Evolutionary conservation across 2,888 invertebrate genomes (phyloP).

Genomic region (Meteorus cinctellus): DNA sequence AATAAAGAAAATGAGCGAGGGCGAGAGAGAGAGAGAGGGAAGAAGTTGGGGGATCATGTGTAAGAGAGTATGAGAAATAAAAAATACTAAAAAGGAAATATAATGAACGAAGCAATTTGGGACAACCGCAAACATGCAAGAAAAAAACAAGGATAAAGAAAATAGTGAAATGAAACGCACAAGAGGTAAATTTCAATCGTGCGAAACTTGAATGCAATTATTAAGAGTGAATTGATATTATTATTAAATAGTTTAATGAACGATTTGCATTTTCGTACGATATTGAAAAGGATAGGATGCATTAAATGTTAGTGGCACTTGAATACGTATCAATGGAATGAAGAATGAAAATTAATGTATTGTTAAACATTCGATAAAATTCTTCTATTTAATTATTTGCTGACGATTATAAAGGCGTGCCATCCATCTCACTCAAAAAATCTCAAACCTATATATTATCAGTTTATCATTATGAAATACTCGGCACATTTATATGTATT

Average conservation of each 20-base stretch:
- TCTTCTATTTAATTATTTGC: too few relatives aligned
- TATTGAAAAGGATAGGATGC: too few relatives aligned
- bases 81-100: background rate
- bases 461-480: background rate
- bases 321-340: background rate
- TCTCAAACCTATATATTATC: background rate
- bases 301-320: background rate
- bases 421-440: background rate
- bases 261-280: background rate
- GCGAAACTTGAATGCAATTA: constrained; percentile 1
- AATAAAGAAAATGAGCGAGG: background rate
- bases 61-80: background rate
- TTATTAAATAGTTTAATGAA: background rate
- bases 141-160: background rate
- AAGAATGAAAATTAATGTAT: background rate
- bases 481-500: background rate
- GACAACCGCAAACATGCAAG: background rate
- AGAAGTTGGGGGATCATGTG: background rate
- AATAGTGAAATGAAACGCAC: background rate
- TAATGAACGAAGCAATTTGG: background rate
- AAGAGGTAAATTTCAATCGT: background rate
- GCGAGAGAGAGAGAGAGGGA: background rate
- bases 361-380: background rate
- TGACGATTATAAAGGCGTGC: too few relatives aligned
- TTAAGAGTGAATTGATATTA: background rate